A percentile compares a stretch with the other conserved stretches of the same genome.
These are phyloP conservation scores for Conus betulinus DNA, from an alignment of 1,140 invertebrate genomes.

Conservation along the genomic window DNA sequence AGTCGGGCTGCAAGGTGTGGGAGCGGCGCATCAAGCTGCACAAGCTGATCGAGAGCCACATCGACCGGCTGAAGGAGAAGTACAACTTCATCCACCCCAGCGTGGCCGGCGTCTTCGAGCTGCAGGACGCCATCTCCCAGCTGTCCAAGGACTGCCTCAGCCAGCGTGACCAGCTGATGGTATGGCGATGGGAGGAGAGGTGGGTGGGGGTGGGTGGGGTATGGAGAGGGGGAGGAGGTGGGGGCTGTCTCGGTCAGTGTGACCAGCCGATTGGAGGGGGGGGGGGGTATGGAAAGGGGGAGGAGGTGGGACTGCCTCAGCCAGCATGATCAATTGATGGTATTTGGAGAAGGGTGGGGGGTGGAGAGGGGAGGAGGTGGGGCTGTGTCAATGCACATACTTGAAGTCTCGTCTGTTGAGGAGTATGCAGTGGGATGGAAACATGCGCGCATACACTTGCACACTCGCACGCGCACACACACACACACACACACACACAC, in stretches of 20 bases:
- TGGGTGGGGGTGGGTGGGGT: no score
- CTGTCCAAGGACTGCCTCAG: constrained; percentile 6
- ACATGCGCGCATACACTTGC: not conserved
- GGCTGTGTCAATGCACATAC: not conserved
- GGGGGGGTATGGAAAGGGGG: no score
- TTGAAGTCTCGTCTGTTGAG: no score
- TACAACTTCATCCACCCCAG: constrained; percentile 22
- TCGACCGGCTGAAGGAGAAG: constrained; percentile 32
- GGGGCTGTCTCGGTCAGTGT: no score
- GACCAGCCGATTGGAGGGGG: no score
- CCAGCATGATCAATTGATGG: no score
- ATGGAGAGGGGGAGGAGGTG: no score
- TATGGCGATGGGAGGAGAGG: no score
- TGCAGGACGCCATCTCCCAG: constrained; percentile 34
- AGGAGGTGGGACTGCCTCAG: no score
- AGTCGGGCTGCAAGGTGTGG: constrained; percentile 42
- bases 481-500: not conserved
- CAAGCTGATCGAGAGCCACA: constrained; percentile 46
- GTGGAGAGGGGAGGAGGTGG: not conserved
- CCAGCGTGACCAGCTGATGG: no score
- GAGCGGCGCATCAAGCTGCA: constrained; percentile 46
- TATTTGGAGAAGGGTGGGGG: no score
- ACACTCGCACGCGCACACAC: not conserved
- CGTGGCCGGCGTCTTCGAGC: constrained; percentile 21
- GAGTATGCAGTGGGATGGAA: not conserved